Evolutionary conservation across 2,113 vertebrate species (phyloP), one percentile per base, ranked within the genome.

Genomic region (Thomomys bottae): DNA sequence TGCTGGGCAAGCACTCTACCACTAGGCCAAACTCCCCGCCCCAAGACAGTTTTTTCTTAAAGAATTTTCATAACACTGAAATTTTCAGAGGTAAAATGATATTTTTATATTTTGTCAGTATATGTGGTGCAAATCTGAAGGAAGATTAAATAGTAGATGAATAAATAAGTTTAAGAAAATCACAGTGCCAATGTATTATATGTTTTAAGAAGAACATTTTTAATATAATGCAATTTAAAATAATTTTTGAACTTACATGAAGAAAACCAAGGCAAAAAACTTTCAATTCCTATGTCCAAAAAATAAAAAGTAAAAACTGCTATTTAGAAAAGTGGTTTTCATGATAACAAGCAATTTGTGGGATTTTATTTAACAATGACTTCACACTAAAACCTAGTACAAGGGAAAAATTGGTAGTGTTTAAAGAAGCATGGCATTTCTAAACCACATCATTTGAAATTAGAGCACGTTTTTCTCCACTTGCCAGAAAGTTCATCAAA

Each of bases 401-500:
- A 73, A 72, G 66, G 71, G 66, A 91, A 54, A 92, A 93, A 77
- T 45, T 94, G 92, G 87, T 78, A 80, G 83, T 30, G 20, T 67
- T 96, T 94, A 90, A 96, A 89, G 42, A 85, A 92, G 80, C 28
- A 61, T 8, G 63, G 42, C 59, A 49, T 90, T 94, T 94, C 81
- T 76, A 81, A 87, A 38, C 66, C 26, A 87, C 77, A 61, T 94
- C 80, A 95, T 94, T 95, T 79, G 71, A 96, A 94, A 87, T 93
- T 87, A 88, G 2, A 86, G 77, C 66, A 89, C 2, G 1, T 82
- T 93, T 92, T 67, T 88, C 84, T 92, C 32, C 61, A 66, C 78
- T 84, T 95, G 92, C 93, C 91, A 88, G 91, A 87, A 92, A 94
- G 61, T 72, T 92, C 71, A 95, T 93, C 84, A 89, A n/a, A 77